Percentiles rank a stretch among this genome's conserved stretches.
These are phyloP conservation scores for Steinernema khuongi DNA, from an alignment of 1,140 invertebrate genomes.

Conservation along the genomic window DNA sequence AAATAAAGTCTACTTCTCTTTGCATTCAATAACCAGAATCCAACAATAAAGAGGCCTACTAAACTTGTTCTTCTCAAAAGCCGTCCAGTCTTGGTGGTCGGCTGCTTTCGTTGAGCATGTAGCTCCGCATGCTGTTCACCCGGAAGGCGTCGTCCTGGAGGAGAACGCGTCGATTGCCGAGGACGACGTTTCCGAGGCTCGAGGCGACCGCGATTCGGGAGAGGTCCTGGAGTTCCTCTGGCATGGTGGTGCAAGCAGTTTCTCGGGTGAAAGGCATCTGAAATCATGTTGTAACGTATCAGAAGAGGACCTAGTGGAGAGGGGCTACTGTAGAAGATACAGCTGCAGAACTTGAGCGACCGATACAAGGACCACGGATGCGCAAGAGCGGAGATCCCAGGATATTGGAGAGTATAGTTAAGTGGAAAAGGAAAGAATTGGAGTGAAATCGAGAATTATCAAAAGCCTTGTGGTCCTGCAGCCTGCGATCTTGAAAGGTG, in stretches of 20 bases:
- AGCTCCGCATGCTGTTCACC: background rate
- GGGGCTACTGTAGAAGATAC: too few relatives aligned
- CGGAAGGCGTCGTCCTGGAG: background rate
- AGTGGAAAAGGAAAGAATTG: too few relatives aligned
- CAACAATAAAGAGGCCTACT: background rate
- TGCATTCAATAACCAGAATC: background rate
- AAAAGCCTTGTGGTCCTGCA: too few relatives aligned
- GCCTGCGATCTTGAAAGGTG: too few relatives aligned
- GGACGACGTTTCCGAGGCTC: background rate
- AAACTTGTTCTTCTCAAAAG: background rate
- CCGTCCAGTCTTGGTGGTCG: background rate
- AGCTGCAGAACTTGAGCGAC: too few relatives aligned
- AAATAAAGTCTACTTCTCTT: too few relatives aligned
- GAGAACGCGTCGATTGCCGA: background rate
- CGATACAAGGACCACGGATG: too few relatives aligned
- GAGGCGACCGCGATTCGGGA: background rate
- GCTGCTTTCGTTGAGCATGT: constrained; percentile 12
- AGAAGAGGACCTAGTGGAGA: too few relatives aligned
- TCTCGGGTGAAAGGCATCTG: background rate
- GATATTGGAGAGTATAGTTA: too few relatives aligned
- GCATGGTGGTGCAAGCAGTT: background rate
- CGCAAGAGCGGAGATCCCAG: too few relatives aligned
- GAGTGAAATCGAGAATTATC: too few relatives aligned
- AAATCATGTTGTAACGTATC: too few relatives aligned
- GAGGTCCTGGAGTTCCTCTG: background rate